These are phyloP conservation scores for Progne subis DNA, from an alignment of 2,113 vertebrate species.

Conservation along the genomic window DNA sequence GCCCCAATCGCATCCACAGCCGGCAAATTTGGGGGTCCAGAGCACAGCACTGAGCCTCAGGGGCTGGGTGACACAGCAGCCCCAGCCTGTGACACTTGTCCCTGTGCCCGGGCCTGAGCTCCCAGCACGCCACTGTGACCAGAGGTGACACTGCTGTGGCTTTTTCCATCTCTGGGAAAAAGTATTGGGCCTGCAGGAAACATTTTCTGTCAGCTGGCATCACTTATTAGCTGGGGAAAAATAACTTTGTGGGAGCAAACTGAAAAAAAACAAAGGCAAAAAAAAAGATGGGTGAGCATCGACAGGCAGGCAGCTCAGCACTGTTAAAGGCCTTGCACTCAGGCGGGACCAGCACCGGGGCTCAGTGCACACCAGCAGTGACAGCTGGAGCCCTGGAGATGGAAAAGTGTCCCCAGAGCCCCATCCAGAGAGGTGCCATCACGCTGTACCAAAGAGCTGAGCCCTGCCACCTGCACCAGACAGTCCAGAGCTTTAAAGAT, in stretches of 20 bases:
- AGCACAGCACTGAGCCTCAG: neutral
- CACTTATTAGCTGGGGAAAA: neutral
- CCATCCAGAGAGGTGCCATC: neutral
- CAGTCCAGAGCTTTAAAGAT: neutral
- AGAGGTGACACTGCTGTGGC: neutral
- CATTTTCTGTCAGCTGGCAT: neutral
- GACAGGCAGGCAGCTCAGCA: neutral
- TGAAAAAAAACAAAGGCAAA: neutral
- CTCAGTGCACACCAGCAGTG: neutral
- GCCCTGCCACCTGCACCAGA: neutral
- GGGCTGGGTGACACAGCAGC: neutral
- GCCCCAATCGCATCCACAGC: neutral
- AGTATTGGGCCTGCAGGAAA: neutral
- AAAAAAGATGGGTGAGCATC: neutral
- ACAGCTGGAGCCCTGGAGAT: neutral
- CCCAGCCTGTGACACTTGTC: neutral
- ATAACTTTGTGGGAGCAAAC: neutral
- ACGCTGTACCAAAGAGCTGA: accelerated
- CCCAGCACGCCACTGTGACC: neutral
- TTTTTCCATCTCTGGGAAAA: neutral
- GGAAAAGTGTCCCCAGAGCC: neutral
- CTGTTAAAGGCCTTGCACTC: neutral
- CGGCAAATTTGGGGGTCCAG: neutral
- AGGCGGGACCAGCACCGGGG: neutral
- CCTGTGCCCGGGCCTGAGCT: neutral